Conservation (phyloP, 2,113 vertebrate species). For the Monopterus albus region DNA sequence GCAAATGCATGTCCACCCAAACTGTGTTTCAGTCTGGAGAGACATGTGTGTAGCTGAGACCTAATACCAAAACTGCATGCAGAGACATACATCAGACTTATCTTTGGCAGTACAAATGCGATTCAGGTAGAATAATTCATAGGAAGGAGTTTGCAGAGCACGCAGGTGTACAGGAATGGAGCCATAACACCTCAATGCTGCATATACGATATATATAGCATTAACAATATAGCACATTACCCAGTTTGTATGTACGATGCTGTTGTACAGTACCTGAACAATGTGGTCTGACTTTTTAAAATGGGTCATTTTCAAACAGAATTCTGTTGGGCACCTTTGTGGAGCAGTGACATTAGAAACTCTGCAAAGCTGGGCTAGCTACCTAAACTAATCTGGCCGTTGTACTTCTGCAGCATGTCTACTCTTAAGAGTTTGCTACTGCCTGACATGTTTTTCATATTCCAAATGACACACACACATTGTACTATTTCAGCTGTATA, state of each 20-base stretch:
- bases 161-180: not conserved
- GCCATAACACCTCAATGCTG: not conserved
- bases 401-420: not conserved
- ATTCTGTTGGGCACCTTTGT: too few relatives aligned
- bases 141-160: not conserved
- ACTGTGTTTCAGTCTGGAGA: constrained; percentile 19
- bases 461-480: not conserved
- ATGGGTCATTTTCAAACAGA: too few relatives aligned
- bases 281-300: too few relatives aligned
- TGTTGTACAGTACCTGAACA: too few relatives aligned
- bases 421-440: too few relatives aligned
- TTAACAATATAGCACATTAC: not conserved
- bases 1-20: constrained; percentile 15
- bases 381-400: too few relatives aligned
- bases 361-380: too few relatives aligned
- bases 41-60: constrained; percentile 11
- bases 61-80: constrained; percentile 14
- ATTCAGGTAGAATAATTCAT: too few relatives aligned
- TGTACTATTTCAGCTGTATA: not conserved
- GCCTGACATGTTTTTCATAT: too few relatives aligned
- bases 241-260: not conserved
- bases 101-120: too few relatives aligned
- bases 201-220: too few relatives aligned
- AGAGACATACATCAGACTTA: constrained; percentile 16
- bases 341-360: too few relatives aligned